Evolutionary conservation across 2,113 vertebrate species (phyloP).

Genomic region (Opisthocomus hoazin): DNA sequence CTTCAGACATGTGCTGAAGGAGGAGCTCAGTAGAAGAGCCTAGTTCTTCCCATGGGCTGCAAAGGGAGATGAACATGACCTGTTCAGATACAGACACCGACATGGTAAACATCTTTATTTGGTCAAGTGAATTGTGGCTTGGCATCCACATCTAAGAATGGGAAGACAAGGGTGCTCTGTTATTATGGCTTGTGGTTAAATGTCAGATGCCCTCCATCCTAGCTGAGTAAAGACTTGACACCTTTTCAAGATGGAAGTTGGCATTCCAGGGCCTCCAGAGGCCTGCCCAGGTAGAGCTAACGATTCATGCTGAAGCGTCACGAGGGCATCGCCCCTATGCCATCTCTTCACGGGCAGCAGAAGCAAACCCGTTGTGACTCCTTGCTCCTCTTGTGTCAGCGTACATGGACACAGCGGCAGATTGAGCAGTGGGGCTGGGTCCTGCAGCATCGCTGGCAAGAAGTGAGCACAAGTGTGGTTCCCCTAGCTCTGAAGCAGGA

Average conservation of each 20-base stretch:
- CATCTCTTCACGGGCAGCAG: neutral
- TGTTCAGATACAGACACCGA: constrained; percentile 30
- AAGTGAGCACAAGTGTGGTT: fast-evolving
- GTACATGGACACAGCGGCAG: fast-evolving
- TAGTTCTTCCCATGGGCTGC: neutral
- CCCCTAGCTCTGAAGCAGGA: neutral
- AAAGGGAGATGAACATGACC: neutral
- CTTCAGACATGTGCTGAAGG: neutral
- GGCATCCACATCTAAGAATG: constrained; percentile 26
- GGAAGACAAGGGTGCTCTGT: neutral
- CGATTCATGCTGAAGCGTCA: neutral
- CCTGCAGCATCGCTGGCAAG: neutral
- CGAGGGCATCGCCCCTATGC: neutral
- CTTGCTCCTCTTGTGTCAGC: neutral
- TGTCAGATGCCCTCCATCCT: constrained; percentile 16
- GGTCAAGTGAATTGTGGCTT: neutral
- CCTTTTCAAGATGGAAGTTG: neutral
- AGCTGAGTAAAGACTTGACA: neutral
- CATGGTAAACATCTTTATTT: constrained; percentile 33
- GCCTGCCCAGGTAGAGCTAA: neutral
- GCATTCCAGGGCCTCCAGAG: neutral
- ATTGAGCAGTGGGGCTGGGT: fast-evolving
- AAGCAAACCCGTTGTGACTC: fast-evolving
- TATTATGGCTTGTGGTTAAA: constrained; percentile 36
- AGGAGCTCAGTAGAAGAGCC: neutral